phyloP scores from a whole-genome alignment of 2,113 vertebrate species.

The Chaetura pelagica region DNA sequence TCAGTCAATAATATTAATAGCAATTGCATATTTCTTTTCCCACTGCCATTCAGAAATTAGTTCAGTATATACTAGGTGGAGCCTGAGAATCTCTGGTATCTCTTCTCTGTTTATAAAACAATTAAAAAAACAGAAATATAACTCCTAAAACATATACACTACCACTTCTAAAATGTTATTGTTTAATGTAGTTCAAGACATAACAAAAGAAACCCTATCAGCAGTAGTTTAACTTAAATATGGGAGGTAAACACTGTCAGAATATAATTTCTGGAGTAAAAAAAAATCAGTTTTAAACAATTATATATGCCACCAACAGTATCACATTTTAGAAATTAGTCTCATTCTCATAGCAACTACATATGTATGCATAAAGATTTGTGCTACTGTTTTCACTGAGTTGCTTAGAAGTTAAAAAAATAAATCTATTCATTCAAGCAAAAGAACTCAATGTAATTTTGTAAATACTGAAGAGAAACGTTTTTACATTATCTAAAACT shows the following conservation, averaged over 20 bases:
- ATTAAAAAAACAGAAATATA: neutral
- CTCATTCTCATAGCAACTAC: neutral
- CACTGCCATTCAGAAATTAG: neutral
- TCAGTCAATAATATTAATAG: neutral
- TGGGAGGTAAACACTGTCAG: neutral
- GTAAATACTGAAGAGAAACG: constrained; percentile 46
- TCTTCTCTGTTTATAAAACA: neutral
- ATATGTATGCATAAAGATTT: neutral
- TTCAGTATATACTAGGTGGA: neutral
- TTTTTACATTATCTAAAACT: constrained; percentile 60
- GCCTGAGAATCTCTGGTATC: neutral
- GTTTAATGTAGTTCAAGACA: neutral
- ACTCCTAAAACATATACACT: neutral
- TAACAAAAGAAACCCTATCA: neutral
- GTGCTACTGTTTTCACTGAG: constrained; percentile 13
- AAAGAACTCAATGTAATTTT: constrained; percentile 29
- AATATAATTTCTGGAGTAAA: neutral
- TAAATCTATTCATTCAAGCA: constrained; percentile 36
- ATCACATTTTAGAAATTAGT: neutral
- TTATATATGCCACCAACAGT: neutral
- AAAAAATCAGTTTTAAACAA: neutral
- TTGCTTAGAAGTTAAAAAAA: constrained; percentile 10
- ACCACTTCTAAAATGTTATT: neutral
- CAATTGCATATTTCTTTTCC: neutral
- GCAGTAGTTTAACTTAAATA: neutral